phyloP scores from a whole-genome alignment of 2,888 invertebrate species.

The Polia nebulosa region DNA sequence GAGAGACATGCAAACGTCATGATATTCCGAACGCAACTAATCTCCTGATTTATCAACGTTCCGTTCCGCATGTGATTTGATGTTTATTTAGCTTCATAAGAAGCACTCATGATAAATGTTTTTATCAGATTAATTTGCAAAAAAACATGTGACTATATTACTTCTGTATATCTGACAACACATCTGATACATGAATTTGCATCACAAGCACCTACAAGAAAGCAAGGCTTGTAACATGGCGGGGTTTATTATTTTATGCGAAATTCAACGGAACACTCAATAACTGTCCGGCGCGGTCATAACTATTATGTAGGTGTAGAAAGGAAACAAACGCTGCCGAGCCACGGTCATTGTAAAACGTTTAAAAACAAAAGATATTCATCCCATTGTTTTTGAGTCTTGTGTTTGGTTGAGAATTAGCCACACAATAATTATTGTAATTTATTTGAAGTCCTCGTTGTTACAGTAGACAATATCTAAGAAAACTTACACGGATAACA shows the following conservation, averaged over 20 bases:
- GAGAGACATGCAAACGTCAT: slow-evolving; percentile 61
- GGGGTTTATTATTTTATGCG: not conserved
- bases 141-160: slow-evolving; percentile 66
- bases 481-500: slow-evolving; percentile 35
- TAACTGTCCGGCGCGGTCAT: slow-evolving; percentile 24
- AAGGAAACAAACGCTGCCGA: slow-evolving; percentile 52
- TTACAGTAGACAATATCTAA: slow-evolving; percentile 31
- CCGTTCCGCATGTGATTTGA: slow-evolving; percentile 75
- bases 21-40: slow-evolving; percentile 77
- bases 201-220: slow-evolving; percentile 13
- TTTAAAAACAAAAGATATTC: slow-evolving; percentile 70
- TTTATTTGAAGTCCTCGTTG: slow-evolving; percentile 39
- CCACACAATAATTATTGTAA: slow-evolving; percentile 66
- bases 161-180: slow-evolving; percentile 50
- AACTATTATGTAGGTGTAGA: slow-evolving; percentile 42
- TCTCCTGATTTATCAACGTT: slow-evolving; percentile 73
- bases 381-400: slow-evolving; percentile 67
- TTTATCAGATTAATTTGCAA: slow-evolving; percentile 69
- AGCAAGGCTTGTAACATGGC: not conserved
- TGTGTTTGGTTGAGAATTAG: slow-evolving; percentile 68
- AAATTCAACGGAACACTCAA: slow-evolving; percentile 19
- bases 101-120: slow-evolving; percentile 57
- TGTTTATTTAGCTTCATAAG: slow-evolving; percentile 63
- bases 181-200: slow-evolving; percentile 31
- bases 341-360: slow-evolving; percentile 60